These are phyloP conservation scores for Cladopsammia gracilis DNA, from an alignment of 64 coral and sea anemone genomes.

Conservation along the genomic window DNA sequence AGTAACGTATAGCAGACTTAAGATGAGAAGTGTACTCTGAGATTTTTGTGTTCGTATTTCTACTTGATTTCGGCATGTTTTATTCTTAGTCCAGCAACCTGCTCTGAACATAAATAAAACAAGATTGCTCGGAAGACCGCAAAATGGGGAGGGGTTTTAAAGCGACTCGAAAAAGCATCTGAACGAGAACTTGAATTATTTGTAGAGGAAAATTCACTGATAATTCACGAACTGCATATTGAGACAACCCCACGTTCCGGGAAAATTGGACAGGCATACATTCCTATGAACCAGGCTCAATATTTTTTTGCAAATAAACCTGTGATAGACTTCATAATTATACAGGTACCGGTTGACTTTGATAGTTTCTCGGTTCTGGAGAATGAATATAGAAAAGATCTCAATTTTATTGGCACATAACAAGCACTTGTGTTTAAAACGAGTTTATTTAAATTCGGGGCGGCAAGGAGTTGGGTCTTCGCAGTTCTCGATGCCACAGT, in stretches of 20 bases:
- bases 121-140: constrained; percentile 44
- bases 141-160: constrained; percentile 59
- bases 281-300: not conserved
- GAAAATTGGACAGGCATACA: not conserved
- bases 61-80: constrained; percentile 45
- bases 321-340: constrained; percentile 21
- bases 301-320: constrained; percentile 37
- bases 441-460: constrained; percentile 25
- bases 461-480: constrained; percentile 25
- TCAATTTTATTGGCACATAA: not conserved
- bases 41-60: constrained; percentile 7
- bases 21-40: not conserved
- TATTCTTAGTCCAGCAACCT: constrained; percentile 39
- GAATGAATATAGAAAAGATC: not conserved
- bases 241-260: not conserved
- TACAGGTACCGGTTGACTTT: constrained; percentile 39
- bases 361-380: not conserved
- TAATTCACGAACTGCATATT: not conserved
- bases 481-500: constrained; percentile 71
- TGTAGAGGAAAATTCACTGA: not conserved
- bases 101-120: constrained; percentile 47
- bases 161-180: constrained; percentile 47
- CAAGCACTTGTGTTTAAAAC: constrained; percentile 35
- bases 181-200: constrained; percentile 9
- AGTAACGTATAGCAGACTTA: not conserved